Evolutionary conservation across 1,140 invertebrate species (phyloP), one percentile per base, ranked within the genome.

Genomic region (Popillia japonica): DNA sequence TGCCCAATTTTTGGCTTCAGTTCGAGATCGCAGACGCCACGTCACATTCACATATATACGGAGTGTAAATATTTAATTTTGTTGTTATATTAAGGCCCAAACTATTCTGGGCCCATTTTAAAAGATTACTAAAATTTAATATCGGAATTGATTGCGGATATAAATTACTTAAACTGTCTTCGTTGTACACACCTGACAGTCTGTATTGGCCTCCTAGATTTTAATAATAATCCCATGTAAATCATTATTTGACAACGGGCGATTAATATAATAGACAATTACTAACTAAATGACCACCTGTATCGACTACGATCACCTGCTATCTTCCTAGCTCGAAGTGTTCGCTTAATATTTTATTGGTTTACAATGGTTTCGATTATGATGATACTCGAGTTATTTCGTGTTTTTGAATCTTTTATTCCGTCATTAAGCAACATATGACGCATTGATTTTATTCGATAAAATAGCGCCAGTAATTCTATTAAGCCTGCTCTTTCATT

Each of bases 1-100:
- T 64, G 61, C 61, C 61, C 61, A 64, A 64, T 64, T 64, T 64
- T 64, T 64, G 23, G 61, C 61, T 64, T 64, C 61, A 10, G 61
- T 11, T 64, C 61, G 17, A 64, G 61, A 64, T 64, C 22, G 61
- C 17, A 64, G 61, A 64, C 61, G 61, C 61, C 61, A 9, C 20
- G 10, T 64, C 20, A 27, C 7, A 6, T 64, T 11, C 23, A 17
- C 61, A n/a, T 20, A 64, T 48, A 48, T n/a, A 48, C 44, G 17
- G 44, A 48, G 44, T 48, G 44, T 48, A 48, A 48, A 48, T 48
- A 48, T 48, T 48, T 48, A 48, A 48, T 48, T 48, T 48, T 48
- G 17, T n/a, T n/a, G n/a, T n/a, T n/a, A n/a, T n/a, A n/a, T n/a
- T n/a, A n/a, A n/a, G n/a, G n/a, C n/a, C n/a, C n/a, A n/a, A n/a